Percentiles rank a stretch among this genome's conserved stretches.
Evolutionary conservation across 2,888 invertebrate genomes (phyloP).

Genomic region (Erpobdella octoculata): DNA sequence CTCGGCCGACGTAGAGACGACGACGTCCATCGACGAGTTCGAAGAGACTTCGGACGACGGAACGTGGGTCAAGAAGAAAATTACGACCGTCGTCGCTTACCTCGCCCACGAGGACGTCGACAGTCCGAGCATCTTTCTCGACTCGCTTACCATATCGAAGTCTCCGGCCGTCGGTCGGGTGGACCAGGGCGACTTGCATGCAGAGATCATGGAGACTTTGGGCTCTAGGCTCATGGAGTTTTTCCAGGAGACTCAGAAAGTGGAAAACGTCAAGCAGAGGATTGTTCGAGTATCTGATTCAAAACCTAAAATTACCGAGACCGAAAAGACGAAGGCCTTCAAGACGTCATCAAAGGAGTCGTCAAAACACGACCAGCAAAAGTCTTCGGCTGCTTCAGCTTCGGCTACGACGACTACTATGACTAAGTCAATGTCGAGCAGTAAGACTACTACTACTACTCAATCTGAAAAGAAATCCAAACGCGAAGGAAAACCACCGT

Average conservation of each 20-base stretch:
- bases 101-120: conserved; percentile 25
- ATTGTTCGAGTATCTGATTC: neutral
- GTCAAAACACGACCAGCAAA: neutral
- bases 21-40: conserved; percentile 20
- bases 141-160: neutral
- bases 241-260: conserved; percentile 6
- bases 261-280: neutral
- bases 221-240: neutral
- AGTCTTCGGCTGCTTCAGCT: neutral
- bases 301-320: neutral
- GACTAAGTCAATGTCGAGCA: neutral
- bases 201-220: neutral
- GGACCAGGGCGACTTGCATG: neutral
- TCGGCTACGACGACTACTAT: neutral
- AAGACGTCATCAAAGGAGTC: neutral
- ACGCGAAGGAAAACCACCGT: conserved; percentile 18
- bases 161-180: neutral
- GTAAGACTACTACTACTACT: neutral
- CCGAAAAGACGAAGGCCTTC: no score
- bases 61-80: conserved; percentile 18
- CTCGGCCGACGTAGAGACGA: conserved; percentile 26
- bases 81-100: conserved; percentile 28
- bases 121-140: conserved; percentile 5
- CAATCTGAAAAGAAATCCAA: neutral
- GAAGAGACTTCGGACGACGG: conserved; percentile 17